Evolutionary conservation across 2,797 vertebrate species (phyloP).

Genomic region (Sebastes elongatus): DNA sequence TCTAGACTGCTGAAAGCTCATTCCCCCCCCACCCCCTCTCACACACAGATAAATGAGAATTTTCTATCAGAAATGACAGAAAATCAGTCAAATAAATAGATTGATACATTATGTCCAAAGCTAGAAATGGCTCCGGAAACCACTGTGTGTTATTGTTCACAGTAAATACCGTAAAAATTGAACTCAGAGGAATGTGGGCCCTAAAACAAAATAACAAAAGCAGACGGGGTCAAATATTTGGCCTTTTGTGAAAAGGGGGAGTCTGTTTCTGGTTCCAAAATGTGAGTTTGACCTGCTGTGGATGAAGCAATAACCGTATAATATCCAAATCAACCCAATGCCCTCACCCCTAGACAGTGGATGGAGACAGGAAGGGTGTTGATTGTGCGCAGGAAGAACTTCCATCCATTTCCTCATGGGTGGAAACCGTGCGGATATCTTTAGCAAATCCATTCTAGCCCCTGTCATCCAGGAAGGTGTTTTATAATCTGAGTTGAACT

Average conservation of each 20-base stretch:
- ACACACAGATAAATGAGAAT: not conserved
- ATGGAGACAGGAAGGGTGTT: constrained; percentile 78
- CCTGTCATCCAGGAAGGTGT: constrained; percentile 42
- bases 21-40: not conserved
- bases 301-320: constrained; percentile 31
- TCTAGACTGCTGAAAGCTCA: not conserved
- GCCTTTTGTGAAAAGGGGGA: constrained; percentile 44
- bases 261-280: constrained; percentile 30
- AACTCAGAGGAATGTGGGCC: constrained; percentile 46
- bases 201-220: constrained; percentile 59
- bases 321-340: constrained; percentile 36
- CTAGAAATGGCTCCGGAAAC: not conserved
- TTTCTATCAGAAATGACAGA: not conserved
- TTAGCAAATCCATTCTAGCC: constrained; percentile 36
- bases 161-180: constrained; percentile 34
- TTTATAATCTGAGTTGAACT: constrained; percentile 6
- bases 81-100: not conserved
- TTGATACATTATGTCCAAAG: not conserved
- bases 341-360: constrained; percentile 57
- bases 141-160: constrained; percentile 6
- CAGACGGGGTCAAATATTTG: constrained; percentile 64
- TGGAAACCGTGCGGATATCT: constrained; percentile 46
- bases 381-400: constrained; percentile 56
- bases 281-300: constrained; percentile 7
- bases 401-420: constrained; percentile 61